Conservation (phyloP, 2,888 invertebrate species). For the Laothoe populi region DNA sequence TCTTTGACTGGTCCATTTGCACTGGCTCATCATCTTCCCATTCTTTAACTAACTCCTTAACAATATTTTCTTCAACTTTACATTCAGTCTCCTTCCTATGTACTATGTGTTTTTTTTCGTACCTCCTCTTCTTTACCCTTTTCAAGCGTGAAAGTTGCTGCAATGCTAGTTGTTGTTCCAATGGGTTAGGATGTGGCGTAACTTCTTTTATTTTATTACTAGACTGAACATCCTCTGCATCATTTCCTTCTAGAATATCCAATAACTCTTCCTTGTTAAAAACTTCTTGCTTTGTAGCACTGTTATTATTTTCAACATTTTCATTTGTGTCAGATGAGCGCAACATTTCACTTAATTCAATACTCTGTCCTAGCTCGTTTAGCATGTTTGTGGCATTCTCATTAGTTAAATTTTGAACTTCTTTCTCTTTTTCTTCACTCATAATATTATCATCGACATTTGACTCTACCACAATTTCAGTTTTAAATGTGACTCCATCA, state of each 20-base stretch:
- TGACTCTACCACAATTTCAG: slow-evolving; percentile 73
- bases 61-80: slow-evolving; percentile 62
- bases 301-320: slow-evolving; percentile 70
- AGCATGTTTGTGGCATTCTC: slow-evolving; percentile 56
- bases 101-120: slow-evolving; percentile 27
- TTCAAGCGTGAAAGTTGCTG: slow-evolving; percentile 69
- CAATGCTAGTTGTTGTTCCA: slow-evolving; percentile 68
- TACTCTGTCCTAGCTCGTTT: slow-evolving; percentile 67
- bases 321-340: slow-evolving; percentile 65
- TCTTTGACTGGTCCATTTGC: slow-evolving; percentile 49
- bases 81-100: slow-evolving; percentile 31
- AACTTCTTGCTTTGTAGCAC: slow-evolving; percentile 64
- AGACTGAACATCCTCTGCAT: slow-evolving; percentile 49
- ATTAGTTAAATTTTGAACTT: slow-evolving; percentile 45
- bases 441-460: slow-evolving; percentile 62
- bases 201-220: slow-evolving; percentile 35
- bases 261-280: slow-evolving; percentile 78
- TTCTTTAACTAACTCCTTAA: slow-evolving; percentile 82
- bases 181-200: slow-evolving; percentile 38
- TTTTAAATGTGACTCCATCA: slow-evolving; percentile 67
- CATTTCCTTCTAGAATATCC: slow-evolving; percentile 77
- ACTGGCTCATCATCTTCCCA: slow-evolving; percentile 77
- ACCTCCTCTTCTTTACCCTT: slow-evolving; percentile 37
- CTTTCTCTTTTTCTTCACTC: slow-evolving; percentile 43
- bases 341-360: slow-evolving; percentile 74